These are phyloP conservation scores for Chaenogobius annularis DNA, from an alignment of 2,113 vertebrate species.

Conservation along the genomic window DNA sequence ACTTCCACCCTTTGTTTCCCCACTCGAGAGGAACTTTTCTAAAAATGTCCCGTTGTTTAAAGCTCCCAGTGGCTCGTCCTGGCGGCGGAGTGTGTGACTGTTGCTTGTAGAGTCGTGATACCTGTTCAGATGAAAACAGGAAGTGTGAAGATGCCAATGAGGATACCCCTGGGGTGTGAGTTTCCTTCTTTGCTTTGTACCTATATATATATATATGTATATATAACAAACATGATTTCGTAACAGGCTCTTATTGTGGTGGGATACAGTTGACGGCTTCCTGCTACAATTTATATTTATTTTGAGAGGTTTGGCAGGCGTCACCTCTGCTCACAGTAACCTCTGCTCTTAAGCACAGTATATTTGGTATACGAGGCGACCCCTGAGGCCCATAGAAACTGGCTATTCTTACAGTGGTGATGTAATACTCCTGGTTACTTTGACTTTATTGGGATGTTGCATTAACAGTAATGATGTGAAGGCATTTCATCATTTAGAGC, in stretches of 20 bases:
- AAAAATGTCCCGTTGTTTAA: constrained; percentile 91
- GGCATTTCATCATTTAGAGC: constrained; percentile 16
- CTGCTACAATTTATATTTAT: constrained; percentile 21
- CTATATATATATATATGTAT: constrained; percentile 35
- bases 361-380: constrained; percentile 24
- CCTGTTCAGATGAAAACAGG: constrained; percentile 74
- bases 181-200: constrained; percentile 57
- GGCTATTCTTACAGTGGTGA: constrained; percentile 30
- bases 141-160: constrained; percentile 75
- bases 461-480: constrained; percentile 8
- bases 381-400: constrained; percentile 37
- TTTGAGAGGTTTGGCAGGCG: background rate
- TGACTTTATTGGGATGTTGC: constrained; percentile 22
- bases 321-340: constrained; percentile 48
- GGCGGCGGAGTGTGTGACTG: constrained; percentile 9
- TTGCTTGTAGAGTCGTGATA: constrained; percentile 56
- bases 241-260: constrained; percentile 44
- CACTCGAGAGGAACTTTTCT: constrained; percentile 76
- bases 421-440: constrained; percentile 28
- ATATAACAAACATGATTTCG: constrained; percentile 55
- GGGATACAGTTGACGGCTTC: constrained; percentile 8
- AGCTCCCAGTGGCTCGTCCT: constrained; percentile 75
- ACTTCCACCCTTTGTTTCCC: constrained; percentile 88
- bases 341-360: constrained; percentile 30
- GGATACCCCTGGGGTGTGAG: constrained; percentile 67